phyloP scores from a whole-genome alignment of 1,140 invertebrate species.

The Drusus annulatus region DNA sequence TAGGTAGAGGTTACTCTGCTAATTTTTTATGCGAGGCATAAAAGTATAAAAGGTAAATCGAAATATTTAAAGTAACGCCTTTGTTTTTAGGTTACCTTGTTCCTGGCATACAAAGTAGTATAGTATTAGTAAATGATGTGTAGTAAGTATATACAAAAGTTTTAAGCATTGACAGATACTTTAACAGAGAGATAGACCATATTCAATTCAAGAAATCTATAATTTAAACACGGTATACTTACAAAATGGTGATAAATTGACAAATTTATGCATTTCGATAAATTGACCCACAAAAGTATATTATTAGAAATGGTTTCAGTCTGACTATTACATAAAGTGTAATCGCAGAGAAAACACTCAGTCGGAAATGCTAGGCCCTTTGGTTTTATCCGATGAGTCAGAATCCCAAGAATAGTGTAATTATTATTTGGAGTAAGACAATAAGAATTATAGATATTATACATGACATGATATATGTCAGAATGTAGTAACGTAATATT shows the following conservation, averaged over 20 bases:
- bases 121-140: too few species aligned
- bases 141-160: too few species aligned
- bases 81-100: too few species aligned
- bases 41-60: neutral
- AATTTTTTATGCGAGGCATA: neutral
- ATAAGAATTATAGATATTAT: too few species aligned
- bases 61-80: neutral
- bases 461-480: neutral
- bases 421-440: too few species aligned
- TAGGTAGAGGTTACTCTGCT: neutral
- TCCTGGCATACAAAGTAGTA: too few species aligned
- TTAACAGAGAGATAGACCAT: too few species aligned
- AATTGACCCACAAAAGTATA: neutral
- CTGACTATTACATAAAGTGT: neutral
- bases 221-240: neutral
- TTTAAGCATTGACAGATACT: too few species aligned
- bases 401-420: neutral
- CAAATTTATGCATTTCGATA: neutral
- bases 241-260: neutral
- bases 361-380: too few species aligned
- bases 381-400: neutral
- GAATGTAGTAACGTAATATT: neutral
- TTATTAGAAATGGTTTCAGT: neutral
- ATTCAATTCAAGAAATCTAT: too few species aligned
- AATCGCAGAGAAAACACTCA: neutral